Conservation (phyloP, 2,888 invertebrate species). For the Chymomyza procnemis region DNA sequence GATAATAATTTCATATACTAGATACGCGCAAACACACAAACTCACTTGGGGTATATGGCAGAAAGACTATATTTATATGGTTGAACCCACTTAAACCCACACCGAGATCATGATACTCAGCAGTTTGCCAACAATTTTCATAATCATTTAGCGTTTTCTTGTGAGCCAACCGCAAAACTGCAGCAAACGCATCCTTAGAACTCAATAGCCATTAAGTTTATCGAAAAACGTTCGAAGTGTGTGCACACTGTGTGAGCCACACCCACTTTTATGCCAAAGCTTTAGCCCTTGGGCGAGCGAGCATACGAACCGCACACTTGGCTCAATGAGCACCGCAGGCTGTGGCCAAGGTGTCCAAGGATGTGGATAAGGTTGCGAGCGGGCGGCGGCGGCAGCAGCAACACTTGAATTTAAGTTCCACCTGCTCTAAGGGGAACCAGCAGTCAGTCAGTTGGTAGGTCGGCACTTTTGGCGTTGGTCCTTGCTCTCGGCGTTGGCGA, state of each 20-base stretch:
- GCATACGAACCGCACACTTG: slow-evolving; percentile 57
- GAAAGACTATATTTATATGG: background rate
- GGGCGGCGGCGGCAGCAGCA: slow-evolving; percentile 31
- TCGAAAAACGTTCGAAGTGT: slow-evolving; percentile 63
- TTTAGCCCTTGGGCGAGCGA: slow-evolving; percentile 40
- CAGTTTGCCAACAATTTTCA: slow-evolving; percentile 63
- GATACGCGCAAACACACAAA: background rate
- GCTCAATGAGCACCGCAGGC: slow-evolving; percentile 7
- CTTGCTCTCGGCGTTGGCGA: slow-evolving; percentile 15
- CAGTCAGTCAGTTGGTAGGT: slow-evolving; percentile 16
- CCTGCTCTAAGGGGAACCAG: slow-evolving; percentile 44
- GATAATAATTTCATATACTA: background rate
- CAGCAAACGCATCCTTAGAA: slow-evolving; percentile 24
- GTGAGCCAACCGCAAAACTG: slow-evolving; percentile 9
- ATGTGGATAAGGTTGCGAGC: slow-evolving; percentile 18
- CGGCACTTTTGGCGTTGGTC: background rate
- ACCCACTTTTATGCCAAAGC: slow-evolving; percentile 15
- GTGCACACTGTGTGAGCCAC: slow-evolving; percentile 8
- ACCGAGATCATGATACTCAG: slow-evolving; percentile 48
- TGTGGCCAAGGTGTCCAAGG: background rate
- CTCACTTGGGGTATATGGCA: background rate
- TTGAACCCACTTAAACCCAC: background rate
- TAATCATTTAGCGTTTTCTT: slow-evolving; percentile 60
- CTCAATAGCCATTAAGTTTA: slow-evolving; percentile 70
- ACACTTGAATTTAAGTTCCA: slow-evolving; percentile 22